Evolutionary conservation across 2,888 invertebrate genomes (phyloP).

Genomic region (Apamea anceps): DNA sequence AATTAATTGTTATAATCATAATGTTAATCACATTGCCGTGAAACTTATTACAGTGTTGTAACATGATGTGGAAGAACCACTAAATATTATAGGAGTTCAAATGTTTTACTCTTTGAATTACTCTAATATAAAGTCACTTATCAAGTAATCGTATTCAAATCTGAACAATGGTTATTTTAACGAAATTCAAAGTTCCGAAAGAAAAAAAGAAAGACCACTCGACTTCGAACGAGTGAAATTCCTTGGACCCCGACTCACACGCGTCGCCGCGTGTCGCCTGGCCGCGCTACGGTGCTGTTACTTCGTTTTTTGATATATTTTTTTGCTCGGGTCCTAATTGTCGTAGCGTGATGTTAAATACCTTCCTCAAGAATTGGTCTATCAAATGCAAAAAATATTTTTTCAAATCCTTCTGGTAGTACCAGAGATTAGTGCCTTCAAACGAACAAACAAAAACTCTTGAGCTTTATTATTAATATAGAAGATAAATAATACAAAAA

Average conservation of each 20-base stretch:
- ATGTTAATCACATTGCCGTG: background rate
- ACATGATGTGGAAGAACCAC: background rate
- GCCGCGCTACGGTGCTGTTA: background rate
- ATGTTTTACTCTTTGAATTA: background rate
- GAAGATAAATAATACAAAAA: background rate
- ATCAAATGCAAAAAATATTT: background rate
- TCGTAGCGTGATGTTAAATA: background rate
- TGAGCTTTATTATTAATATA: background rate
- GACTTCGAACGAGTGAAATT: no score
- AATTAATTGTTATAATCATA: conserved; percentile 1
- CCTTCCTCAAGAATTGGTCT: background rate
- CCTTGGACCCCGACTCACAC: background rate
- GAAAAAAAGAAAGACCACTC: background rate
- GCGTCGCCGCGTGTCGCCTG: no score
- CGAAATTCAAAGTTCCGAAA: background rate
- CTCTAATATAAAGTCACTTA: background rate
- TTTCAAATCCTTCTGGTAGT: background rate
- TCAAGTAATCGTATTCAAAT: background rate
- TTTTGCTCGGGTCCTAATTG: background rate
- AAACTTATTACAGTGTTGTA: conserved; percentile 13
- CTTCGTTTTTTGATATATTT: background rate
- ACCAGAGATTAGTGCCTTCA: background rate
- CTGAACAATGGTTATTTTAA: background rate
- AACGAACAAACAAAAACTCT: background rate
- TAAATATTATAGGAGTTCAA: background rate